Conservation (phyloP, 2,797 vertebrate genomes). For the Neoniphon sammara region DNA sequence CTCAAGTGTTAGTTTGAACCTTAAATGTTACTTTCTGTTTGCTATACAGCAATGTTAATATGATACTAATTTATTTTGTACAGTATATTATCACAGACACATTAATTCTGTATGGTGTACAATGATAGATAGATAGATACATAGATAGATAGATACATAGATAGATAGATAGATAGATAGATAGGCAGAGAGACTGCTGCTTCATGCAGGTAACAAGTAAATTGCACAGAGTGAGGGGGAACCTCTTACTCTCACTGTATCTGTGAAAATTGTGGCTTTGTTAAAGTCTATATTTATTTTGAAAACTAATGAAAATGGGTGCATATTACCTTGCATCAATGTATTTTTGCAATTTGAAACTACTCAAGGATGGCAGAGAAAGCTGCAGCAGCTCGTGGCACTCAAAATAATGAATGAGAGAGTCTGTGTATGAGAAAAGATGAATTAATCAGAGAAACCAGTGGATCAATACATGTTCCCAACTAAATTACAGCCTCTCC, state of each 20-base stretch:
- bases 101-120: no score
- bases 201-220: no score
- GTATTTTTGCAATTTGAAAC: conserved; percentile 18
- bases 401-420: conserved; percentile 43
- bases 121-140: not conserved
- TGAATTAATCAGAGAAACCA: conserved; percentile 41
- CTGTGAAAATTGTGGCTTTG: not conserved
- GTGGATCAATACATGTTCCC: conserved; percentile 43
- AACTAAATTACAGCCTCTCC: conserved; percentile 36
- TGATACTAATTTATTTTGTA: no score
- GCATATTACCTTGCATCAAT: not conserved
- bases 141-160: not conserved
- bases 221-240: no score
- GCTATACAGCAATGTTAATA: no score
- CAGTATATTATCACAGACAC: no score
- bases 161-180: conserved; percentile 2
- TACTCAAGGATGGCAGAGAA: not conserved
- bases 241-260: no score
- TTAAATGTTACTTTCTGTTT: not conserved
- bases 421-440: conserved; percentile 31
- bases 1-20: not conserved
- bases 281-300: conserved; percentile 3
- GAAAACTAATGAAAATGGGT: not conserved
- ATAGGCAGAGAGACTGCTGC: not conserved
- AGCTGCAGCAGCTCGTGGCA: conserved; percentile 5